These are phyloP conservation scores for Oxyscelio sp. DNA, from an alignment of 2,888 invertebrate species.

Conservation along the genomic window DNA sequence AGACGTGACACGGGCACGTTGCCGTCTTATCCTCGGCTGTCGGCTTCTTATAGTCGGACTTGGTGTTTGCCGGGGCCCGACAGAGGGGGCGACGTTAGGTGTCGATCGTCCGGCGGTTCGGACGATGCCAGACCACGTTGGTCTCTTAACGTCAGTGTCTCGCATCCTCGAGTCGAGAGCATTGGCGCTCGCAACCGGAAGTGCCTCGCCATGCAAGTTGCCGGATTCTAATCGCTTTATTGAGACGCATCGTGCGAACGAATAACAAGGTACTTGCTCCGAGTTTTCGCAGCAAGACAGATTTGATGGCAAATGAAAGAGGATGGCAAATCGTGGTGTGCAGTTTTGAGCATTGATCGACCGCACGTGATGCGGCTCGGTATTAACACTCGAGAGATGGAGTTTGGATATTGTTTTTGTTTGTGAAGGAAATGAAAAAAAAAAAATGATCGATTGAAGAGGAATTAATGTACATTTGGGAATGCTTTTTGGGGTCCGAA, in stretches of 20 bases:
- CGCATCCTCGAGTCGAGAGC: not conserved
- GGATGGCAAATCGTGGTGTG: no score
- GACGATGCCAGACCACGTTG: conserved; percentile 36
- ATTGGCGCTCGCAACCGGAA: conserved; percentile 6
- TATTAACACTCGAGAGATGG: no score
- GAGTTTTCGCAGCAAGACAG: no score
- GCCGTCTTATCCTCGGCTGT: conserved; percentile 11
- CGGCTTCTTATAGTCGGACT: not conserved
- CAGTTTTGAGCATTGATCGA: no score
- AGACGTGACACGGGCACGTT: conserved; percentile 34
- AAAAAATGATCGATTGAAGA: no score
- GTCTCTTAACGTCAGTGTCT: conserved; percentile 19
- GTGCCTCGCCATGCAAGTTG: not conserved
- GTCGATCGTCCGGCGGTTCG: conserved; percentile 17
- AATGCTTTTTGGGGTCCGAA: no score
- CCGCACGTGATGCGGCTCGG: no score
- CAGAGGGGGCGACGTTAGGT: conserved; percentile 11
- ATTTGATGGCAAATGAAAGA: not conserved
- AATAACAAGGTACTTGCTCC: no score
- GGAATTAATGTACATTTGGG: no score
- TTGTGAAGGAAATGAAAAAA: no score
- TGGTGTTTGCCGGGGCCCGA: not conserved
- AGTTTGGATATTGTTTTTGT: no score
- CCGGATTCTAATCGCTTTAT: not conserved
- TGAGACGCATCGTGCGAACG: not conserved